Evolutionary conservation across 2,113 vertebrate species (phyloP).

Genomic region (Megaleporinus macrocephalus): DNA sequence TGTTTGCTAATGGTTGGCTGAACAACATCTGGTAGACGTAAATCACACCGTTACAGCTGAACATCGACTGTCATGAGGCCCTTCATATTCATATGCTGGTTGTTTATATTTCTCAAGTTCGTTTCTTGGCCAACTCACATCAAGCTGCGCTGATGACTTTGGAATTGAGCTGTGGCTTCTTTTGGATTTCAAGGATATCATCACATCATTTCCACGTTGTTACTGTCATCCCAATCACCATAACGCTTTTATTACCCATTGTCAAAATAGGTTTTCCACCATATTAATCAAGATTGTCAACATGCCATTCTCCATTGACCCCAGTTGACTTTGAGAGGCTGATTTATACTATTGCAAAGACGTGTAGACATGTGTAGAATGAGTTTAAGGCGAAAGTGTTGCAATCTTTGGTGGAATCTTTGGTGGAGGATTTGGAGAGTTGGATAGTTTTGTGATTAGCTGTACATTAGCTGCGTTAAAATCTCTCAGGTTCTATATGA

Average conservation of each 20-base stretch:
- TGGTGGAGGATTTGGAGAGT: too few relatives aligned
- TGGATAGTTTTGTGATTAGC: too few relatives aligned
- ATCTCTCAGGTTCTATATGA: too few relatives aligned
- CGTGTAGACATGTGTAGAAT: too few relatives aligned
- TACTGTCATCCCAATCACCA: neutral
- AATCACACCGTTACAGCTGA: slow-evolving; percentile 19
- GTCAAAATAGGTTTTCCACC: too few relatives aligned
- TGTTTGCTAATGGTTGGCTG: slow-evolving; percentile 19
- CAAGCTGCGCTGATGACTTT: neutral
- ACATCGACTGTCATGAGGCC: slow-evolving; percentile 3
- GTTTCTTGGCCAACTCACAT: neutral
- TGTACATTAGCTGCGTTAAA: too few relatives aligned
- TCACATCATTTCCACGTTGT: neutral
- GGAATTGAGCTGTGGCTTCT: neutral
- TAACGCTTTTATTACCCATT: neutral
- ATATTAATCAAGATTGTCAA: neutral
- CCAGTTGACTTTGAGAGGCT: neutral
- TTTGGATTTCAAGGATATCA: too few relatives aligned
- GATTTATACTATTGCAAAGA: too few relatives aligned
- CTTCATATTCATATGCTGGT: neutral
- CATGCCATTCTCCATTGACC: neutral
- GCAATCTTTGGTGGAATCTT: too few relatives aligned
- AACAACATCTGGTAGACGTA: neutral
- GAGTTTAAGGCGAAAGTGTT: too few relatives aligned
- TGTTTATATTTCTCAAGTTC: neutral